These are phyloP conservation scores for Serrognathus titanus DNA, from an alignment of 2,888 invertebrate species.

Conservation along the genomic window DNA sequence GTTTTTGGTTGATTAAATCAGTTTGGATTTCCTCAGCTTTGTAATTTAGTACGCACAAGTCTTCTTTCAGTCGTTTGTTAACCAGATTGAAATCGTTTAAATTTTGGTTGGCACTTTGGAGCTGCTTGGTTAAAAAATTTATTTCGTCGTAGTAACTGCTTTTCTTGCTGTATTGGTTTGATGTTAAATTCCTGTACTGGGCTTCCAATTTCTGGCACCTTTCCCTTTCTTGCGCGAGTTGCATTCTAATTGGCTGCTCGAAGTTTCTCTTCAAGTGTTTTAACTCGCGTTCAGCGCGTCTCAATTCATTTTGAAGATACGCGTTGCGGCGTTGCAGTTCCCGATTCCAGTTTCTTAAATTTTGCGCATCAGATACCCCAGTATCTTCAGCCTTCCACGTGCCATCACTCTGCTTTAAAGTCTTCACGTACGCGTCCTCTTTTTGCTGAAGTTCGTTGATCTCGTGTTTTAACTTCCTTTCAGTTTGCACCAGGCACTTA, in stretches of 20 bases:
- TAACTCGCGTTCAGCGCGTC: conserved; percentile 40
- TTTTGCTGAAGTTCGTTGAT: conserved; percentile 62
- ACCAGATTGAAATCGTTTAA: conserved; percentile 35
- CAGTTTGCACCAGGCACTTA: conserved; percentile 52
- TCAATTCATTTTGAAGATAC: conserved; percentile 27
- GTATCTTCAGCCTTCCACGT: not conserved
- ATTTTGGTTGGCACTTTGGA: conserved; percentile 36
- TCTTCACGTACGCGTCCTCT: conserved; percentile 66
- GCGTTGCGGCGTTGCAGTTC: not conserved
- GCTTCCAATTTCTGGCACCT: conserved; percentile 36
- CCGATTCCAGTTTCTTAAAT: not conserved
- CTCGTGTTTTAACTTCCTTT: conserved; percentile 59
- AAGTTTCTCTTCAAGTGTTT: conserved; percentile 41
- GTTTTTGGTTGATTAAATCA: conserved; percentile 43
- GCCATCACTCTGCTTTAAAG: conserved; percentile 68
- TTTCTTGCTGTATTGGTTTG: conserved; percentile 11
- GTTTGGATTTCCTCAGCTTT: conserved; percentile 41
- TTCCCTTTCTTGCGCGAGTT: conserved; percentile 30
- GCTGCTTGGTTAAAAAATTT: conserved; percentile 35
- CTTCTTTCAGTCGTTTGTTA: conserved; percentile 38
- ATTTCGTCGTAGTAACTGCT: conserved; percentile 31
- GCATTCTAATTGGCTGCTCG: conserved; percentile 37
- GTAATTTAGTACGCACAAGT: conserved; percentile 31
- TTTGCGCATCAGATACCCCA: not conserved
- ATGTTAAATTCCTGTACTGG: conserved; percentile 31